phyloP scores from a whole-genome alignment of 2,797 vertebrate species.

The Eulemur mongoz region DNA sequence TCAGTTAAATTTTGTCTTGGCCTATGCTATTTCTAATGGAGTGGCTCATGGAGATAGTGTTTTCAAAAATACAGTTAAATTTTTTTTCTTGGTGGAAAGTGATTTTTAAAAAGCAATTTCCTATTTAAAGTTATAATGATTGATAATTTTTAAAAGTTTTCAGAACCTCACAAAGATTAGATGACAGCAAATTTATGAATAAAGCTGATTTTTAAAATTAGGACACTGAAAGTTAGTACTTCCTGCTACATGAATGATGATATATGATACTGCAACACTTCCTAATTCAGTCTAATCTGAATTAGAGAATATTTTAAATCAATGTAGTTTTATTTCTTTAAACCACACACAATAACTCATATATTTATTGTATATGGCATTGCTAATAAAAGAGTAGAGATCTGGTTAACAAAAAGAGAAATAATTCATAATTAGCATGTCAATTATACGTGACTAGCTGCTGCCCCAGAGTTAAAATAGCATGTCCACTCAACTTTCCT shows the following conservation, averaged over 20 bases:
- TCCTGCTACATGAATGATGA: background rate
- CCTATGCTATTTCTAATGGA: background rate
- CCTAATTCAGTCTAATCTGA: conserved; percentile 24
- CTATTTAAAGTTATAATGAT: conserved; percentile 53
- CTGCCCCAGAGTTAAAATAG: background rate
- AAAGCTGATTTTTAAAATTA: conserved; percentile 55
- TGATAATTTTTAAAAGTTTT: conserved; percentile 44
- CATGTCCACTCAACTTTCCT: background rate
- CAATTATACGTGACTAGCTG: background rate
- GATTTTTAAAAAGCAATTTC: conserved; percentile 23
- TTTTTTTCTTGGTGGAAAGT: conserved; percentile 55
- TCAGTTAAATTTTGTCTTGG: conserved; percentile 37
- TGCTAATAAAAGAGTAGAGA: conserved; percentile 36
- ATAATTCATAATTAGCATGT: background rate
- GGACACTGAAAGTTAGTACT: background rate
- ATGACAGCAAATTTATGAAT: conserved; percentile 47
- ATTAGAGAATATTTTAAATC: conserved; percentile 46
- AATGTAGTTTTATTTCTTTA: conserved; percentile 24
- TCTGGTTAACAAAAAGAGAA: conserved; percentile 36
- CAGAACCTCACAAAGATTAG: background rate
- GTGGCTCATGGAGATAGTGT: background rate
- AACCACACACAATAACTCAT: conserved; percentile 15
- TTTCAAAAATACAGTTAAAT: conserved; percentile 39
- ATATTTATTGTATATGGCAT: background rate
- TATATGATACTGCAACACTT: background rate